Evolutionary conservation across 2,888 invertebrate species (phyloP).

Genomic region (Drymonia ruficornis): DNA sequence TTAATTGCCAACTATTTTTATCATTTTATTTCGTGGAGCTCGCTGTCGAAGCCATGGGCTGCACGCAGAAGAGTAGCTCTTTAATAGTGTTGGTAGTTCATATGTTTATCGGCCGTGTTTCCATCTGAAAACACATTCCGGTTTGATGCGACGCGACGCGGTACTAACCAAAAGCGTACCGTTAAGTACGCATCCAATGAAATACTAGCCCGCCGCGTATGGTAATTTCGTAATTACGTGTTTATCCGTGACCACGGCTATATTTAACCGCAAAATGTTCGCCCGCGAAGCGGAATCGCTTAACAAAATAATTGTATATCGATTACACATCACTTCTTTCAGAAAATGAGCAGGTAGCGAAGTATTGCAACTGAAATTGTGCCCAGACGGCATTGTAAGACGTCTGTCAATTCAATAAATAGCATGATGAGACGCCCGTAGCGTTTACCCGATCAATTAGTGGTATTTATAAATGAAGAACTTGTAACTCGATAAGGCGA

Average conservation of each 20-base stretch:
- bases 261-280: constrained; percentile 51
- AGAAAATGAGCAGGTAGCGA: constrained; percentile 24
- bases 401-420: constrained; percentile 40
- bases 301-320: constrained; percentile 52
- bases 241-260: constrained; percentile 61
- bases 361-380: constrained; percentile 26
- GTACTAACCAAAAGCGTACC: constrained; percentile 53
- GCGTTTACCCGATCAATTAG: constrained; percentile 32
- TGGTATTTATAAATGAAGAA: constrained; percentile 24
- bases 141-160: constrained; percentile 47
- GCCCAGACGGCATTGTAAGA: constrained; percentile 15
- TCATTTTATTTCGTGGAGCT: constrained; percentile 44
- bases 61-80: constrained; percentile 38
- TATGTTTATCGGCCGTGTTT: constrained; percentile 41
- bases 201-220: constrained; percentile 61
- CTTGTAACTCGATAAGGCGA: constrained; percentile 42
- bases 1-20: constrained; percentile 59
- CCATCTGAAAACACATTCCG: constrained; percentile 44
- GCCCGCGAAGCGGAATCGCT: constrained; percentile 45
- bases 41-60: constrained; percentile 32
- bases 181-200: constrained; percentile 68
- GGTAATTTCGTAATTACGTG: constrained; percentile 73
- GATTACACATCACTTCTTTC: constrained; percentile 36
- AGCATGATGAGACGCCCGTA: constrained; percentile 27
- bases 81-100: constrained; percentile 44